Conservation (phyloP, 2,888 invertebrate genomes). For the Morinoia aosen region DNA sequence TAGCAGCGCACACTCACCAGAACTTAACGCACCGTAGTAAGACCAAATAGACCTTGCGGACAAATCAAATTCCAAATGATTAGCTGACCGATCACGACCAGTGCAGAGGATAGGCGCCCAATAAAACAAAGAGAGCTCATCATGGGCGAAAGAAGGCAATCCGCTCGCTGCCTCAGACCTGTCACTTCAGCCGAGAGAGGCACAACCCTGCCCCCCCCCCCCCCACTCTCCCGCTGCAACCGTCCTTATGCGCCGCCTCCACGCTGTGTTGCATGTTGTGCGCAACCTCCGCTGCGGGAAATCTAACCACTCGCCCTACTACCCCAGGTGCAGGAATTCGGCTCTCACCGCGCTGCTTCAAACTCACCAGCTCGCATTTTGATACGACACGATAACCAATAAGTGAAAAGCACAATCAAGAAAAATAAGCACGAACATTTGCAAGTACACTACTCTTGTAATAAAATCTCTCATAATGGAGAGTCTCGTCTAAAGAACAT, state of each 20-base stretch:
- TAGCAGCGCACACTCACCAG: background rate
- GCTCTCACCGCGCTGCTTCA: background rate
- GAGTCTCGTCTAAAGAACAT: background rate
- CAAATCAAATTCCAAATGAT: background rate
- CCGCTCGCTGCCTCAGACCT: slow-evolving; percentile 5
- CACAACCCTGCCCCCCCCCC: background rate
- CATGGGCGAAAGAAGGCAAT: slow-evolving; percentile 11
- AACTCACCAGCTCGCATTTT: background rate
- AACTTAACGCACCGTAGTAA: background rate
- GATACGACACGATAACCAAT: background rate
- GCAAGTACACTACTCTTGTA: too few relatives aligned
- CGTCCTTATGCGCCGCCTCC: slow-evolving; percentile 24
- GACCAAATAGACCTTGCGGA: background rate
- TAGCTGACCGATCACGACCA: background rate
- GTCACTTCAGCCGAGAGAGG: background rate
- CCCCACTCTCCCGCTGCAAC: background rate
- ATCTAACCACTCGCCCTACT: background rate
- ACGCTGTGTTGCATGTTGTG: slow-evolving; percentile 31
- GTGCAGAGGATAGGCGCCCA: background rate
- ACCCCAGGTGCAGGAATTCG: background rate
- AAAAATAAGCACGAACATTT: too few relatives aligned
- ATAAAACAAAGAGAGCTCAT: background rate
- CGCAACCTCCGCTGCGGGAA: background rate
- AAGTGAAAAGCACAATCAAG: too few relatives aligned
- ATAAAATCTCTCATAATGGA: too few relatives aligned